Base-by-base conservation (phyloP, 2,113 vertebrate species). In the Centrocercus urophasianus region DNA sequence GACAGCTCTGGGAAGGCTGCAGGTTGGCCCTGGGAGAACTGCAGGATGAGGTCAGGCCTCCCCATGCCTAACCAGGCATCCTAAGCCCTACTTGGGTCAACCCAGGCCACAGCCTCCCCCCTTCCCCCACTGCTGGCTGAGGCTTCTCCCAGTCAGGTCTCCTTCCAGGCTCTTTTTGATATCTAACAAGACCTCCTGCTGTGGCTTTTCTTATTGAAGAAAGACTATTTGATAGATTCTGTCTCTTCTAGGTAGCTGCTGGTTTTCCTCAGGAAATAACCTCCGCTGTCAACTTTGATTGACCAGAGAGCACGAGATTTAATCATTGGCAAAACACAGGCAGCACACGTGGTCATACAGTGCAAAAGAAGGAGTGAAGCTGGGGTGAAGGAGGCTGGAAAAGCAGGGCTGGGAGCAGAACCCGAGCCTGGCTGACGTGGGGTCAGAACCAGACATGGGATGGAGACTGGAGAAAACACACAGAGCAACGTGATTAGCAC, bases 261-360 rank as follows among this genome's bases (percentile, higher is more conserved):
- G 64, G 75, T 36, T 43, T 85, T 57, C 86, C 82, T 47, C 56
- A 76, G 71, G 75, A 86, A 95, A 88, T 50, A 85, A 89, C 67
- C 59, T 85, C 85, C 93, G 21, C 69, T 83, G 82, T 89, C 92
- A 88, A 28, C 54, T 91, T 8, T 73, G 96, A 93, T 77, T 89
- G 88, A 89, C 48, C 90, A 61, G 71, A 42, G 70, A 56, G 22
- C 70, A 67, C 28, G 52, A 88, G 72, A 86, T 38, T 83, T 11
- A 89, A 88, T 85, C 85, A 48, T 42, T 52, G 79, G 66, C 42
- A 4, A 74, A 81, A 10, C 50, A 54, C 64, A 59, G 66, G 3
- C 76, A 72, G 52, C 64, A 24, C 48, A 21, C 57, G 2, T 0
- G 2, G 72, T 15, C 82, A 38, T 71, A 50, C 56, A 45, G 6